phyloP scores from a whole-genome alignment of 2,797 vertebrate species.

The Erpetoichthys calabaricus region DNA sequence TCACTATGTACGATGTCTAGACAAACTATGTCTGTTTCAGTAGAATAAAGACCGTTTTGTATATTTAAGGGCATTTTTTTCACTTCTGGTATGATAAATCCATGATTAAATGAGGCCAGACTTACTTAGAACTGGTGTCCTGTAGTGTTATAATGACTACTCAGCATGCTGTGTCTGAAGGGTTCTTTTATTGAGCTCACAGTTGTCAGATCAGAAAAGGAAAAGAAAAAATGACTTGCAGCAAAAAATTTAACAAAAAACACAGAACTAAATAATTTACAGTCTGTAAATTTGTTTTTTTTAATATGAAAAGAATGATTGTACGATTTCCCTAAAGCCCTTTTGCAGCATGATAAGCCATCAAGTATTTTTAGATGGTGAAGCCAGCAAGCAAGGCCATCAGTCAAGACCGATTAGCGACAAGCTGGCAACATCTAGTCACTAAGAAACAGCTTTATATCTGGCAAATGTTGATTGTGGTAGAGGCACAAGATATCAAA shows the following conservation, averaged over 20 bases:
- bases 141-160: too few relatives aligned
- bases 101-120: too few relatives aligned
- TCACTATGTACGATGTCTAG: background rate
- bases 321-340: too few relatives aligned
- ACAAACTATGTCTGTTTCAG: background rate
- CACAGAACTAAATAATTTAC: background rate
- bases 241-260: background rate
- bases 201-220: background rate
- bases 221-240: too few relatives aligned
- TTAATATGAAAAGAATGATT: background rate
- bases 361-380: constrained; percentile 11
- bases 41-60: background rate
- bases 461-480: too few relatives aligned
- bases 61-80: too few relatives aligned
- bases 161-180: background rate
- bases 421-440: background rate
- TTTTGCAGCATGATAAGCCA: background rate
- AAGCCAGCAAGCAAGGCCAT: constrained; percentile 8
- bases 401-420: constrained; percentile 10
- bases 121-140: too few relatives aligned
- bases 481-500: too few relatives aligned
- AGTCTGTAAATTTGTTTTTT: background rate
- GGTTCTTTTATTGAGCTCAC: background rate
- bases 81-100: too few relatives aligned
- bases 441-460: background rate